Percentiles rank a stretch among this genome's conserved stretches.
phyloP scores from a whole-genome alignment of 2,113 vertebrate species.

The Oncorhynchus masou region DNA sequence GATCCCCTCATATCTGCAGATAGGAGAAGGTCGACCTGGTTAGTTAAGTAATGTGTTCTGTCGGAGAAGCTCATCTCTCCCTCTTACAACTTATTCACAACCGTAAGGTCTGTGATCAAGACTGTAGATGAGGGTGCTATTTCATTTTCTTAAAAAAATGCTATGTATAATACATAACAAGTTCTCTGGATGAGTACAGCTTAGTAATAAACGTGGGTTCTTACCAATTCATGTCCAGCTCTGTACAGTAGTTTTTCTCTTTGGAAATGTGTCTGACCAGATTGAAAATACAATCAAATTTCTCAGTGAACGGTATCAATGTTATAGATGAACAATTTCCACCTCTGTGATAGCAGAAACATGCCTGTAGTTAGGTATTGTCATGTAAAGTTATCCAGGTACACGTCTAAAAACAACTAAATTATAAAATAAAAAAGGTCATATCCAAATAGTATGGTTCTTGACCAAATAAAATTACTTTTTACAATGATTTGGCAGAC shows the following conservation, averaged over 20 bases:
- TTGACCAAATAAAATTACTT: slow-evolving; percentile 18
- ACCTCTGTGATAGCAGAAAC: slow-evolving; percentile 26
- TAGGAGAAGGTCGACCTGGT: slow-evolving; percentile 6
- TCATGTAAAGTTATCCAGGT: background rate
- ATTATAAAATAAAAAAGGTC: background rate
- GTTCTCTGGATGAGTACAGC: background rate
- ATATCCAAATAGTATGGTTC: background rate
- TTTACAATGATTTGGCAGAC: background rate
- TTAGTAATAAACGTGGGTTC: slow-evolving; percentile 10
- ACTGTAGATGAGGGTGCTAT: slow-evolving; percentile 20
- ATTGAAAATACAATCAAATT: slow-evolving; percentile 44
- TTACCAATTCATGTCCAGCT: slow-evolving; percentile 58
- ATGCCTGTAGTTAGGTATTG: slow-evolving; percentile 38
- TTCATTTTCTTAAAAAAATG: slow-evolving; percentile 10
- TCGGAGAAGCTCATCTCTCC: background rate
- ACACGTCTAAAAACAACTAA: background rate
- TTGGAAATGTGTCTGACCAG: slow-evolving; percentile 16
- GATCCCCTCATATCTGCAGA: slow-evolving; percentile 74
- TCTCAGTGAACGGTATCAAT: slow-evolving; percentile 17
- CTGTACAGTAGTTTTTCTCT: slow-evolving; percentile 32
- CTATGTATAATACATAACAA: no score
- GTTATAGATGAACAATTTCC: slow-evolving; percentile 21
- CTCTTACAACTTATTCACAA: background rate
- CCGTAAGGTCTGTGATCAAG: no score
- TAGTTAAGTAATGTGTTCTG: background rate